A percentile compares a stretch with the other conserved stretches of the same genome.
phyloP scores from a whole-genome alignment of 1,140 invertebrate genomes.

The Babylonia areolata region DNA sequence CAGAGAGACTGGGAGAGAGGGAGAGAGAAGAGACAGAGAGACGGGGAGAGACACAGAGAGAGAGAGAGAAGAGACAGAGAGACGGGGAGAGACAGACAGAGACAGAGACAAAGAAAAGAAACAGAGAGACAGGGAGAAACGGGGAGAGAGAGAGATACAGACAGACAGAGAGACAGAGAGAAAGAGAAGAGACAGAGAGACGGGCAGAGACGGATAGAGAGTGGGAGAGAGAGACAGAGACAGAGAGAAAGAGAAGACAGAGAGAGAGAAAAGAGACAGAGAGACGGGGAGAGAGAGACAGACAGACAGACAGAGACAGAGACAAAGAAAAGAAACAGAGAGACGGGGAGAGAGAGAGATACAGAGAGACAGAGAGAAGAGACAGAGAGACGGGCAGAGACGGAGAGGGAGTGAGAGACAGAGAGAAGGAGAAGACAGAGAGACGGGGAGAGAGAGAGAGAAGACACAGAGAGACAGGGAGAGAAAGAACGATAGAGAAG shows the following conservation, averaged over 20 bases:
- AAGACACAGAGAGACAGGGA: no score
- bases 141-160: not conserved
- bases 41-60: not conserved
- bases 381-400: not conserved
- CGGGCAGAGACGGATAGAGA: not conserved
- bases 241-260: no score
- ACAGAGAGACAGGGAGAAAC: not conserved
- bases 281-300: no score
- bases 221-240: no score
- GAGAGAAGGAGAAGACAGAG: not conserved
- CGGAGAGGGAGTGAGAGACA: not conserved
- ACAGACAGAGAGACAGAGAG: constrained; percentile 7
- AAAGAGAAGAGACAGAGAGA: not conserved
- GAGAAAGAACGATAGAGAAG: no score
- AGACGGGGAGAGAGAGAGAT: not conserved
- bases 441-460: no score
- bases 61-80: no score
- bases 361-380: constrained; percentile 12
- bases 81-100: no score
- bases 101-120: no score
- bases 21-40: not conserved
- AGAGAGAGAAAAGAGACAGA: no score
- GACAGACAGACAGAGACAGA: no score
- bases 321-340: no score
- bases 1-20: not conserved